Conservation (phyloP, 2,113 vertebrate genomes). For the Podilymbus podiceps region DNA sequence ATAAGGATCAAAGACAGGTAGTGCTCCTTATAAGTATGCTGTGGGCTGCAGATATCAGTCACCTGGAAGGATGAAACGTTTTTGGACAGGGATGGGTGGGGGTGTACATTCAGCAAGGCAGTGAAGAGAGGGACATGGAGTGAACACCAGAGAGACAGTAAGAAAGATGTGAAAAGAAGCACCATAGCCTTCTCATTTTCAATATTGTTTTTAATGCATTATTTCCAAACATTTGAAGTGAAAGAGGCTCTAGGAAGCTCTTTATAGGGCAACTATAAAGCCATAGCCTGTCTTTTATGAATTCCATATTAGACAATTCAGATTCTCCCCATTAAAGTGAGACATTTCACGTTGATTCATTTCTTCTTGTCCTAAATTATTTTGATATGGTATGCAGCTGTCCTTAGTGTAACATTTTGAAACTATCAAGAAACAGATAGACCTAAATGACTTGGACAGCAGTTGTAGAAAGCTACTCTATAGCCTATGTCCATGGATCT, state of each 20-base stretch:
- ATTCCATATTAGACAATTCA: neutral
- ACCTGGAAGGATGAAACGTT: neutral
- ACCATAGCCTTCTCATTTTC: neutral
- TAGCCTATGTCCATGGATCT: neutral
- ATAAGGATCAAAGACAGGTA: neutral
- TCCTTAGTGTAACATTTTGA: neutral
- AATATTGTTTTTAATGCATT: neutral
- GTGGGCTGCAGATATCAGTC: neutral
- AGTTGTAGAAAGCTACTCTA: neutral
- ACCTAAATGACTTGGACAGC: neutral
- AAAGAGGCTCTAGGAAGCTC: neutral
- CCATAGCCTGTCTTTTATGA: too few species aligned
- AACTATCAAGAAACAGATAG: neutral
- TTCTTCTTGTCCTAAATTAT: neutral
- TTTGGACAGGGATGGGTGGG: neutral
- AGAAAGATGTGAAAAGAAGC: neutral
- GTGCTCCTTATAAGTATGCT: neutral
- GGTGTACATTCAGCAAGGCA: neutral
- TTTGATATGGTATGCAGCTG: neutral
- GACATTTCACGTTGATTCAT: neutral
- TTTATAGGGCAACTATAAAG: neutral
- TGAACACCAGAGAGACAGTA: neutral
- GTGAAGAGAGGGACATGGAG: neutral
- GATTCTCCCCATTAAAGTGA: neutral
- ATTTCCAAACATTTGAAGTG: neutral